Evolutionary conservation across 2,113 vertebrate species (phyloP).

Genomic region (Microtus richardsoni): DNA sequence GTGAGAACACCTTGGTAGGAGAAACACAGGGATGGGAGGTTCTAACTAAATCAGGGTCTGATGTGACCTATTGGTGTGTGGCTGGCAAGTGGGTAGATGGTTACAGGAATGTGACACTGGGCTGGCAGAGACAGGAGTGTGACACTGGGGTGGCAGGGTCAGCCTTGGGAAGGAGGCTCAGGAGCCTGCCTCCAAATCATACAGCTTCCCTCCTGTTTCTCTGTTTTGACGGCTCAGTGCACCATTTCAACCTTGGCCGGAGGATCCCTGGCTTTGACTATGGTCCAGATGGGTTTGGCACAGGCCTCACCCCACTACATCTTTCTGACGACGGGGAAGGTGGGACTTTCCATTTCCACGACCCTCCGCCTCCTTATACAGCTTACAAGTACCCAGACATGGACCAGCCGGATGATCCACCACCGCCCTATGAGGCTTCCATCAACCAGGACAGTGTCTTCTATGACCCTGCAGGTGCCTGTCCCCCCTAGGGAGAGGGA

Average conservation of each 20-base stretch:
- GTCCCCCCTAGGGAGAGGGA: neutral
- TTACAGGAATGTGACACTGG: neutral
- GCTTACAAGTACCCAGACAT: constrained; percentile 98
- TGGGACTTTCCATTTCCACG: constrained; percentile 98
- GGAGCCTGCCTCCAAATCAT: neutral
- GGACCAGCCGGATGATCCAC: constrained; percentile 96
- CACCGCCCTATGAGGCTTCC: constrained; percentile 97
- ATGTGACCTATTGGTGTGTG: too few species aligned
- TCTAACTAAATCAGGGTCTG: neutral
- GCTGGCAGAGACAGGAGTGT: neutral
- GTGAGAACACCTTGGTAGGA: neutral
- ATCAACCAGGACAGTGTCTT: constrained; percentile 94
- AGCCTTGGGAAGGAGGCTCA: neutral
- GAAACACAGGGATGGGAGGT: neutral
- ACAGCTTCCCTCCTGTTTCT: neutral
- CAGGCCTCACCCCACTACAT: constrained; percentile 96
- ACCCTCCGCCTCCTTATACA: constrained; percentile 97
- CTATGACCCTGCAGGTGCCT: constrained; percentile 92
- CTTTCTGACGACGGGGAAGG: constrained; percentile 98
- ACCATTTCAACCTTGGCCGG: constrained; percentile 98
- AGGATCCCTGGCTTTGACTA: constrained; percentile 98
- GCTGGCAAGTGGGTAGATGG: neutral
- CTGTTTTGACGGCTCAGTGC: constrained; percentile 87
- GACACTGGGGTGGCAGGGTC: neutral
- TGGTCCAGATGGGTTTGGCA: constrained; percentile 95